Conservation (phyloP, 2,797 vertebrate species). For the Peromyscus attwateri region DNA sequence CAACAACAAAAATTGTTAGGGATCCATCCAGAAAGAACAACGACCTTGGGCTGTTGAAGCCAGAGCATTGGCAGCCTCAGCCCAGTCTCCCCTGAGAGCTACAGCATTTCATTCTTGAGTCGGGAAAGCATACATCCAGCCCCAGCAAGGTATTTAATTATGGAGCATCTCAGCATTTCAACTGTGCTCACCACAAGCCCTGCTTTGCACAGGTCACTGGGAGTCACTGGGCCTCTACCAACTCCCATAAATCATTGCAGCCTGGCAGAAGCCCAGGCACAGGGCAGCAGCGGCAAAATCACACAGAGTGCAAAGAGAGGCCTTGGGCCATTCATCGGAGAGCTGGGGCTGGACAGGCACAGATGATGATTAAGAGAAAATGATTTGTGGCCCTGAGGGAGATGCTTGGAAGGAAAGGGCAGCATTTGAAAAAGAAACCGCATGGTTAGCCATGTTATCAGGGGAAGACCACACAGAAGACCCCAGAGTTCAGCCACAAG, state of each 20-base stretch:
- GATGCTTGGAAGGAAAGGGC: not conserved
- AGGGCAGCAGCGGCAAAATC: accelerated
- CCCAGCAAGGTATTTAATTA: not conserved
- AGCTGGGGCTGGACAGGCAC: accelerated
- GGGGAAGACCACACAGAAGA: not conserved
- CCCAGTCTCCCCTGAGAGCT: not conserved
- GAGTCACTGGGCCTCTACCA: not conserved
- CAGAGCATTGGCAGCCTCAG: accelerated
- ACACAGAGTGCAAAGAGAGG: not conserved
- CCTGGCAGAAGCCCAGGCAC: not conserved
- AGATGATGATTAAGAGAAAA: not conserved
- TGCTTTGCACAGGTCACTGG: not conserved
- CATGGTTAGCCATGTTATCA: not conserved
- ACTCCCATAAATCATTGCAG: not conserved
- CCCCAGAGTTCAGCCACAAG: not conserved
- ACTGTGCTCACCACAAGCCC: not conserved
- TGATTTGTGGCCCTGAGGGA: not conserved
- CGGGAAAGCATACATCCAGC: not conserved
- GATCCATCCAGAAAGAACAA: not conserved
- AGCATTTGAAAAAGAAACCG: not conserved
- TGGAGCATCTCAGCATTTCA: accelerated
- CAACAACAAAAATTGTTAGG: not conserved
- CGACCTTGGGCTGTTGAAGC: not conserved
- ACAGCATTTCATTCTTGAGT: accelerated
- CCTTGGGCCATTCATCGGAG: not conserved